Percentiles rank a stretch among this genome's conserved stretches.
phyloP scores from a whole-genome alignment of 2,888 invertebrate species.

The Empis livida region DNA sequence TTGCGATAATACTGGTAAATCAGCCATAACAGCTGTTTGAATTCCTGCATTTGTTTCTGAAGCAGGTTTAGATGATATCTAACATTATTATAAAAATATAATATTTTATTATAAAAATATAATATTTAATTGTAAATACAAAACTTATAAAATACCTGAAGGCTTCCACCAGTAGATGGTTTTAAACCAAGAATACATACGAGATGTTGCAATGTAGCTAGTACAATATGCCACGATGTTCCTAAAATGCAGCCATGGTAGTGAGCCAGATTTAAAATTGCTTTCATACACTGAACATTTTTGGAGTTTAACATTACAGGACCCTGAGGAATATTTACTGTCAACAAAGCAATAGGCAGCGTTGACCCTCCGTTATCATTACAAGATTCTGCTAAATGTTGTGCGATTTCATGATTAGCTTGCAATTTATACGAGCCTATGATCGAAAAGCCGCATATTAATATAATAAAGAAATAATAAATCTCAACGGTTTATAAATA shows the following conservation, averaged over 20 bases:
- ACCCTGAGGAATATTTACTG: conserved; percentile 47
- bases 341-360: conserved; percentile 69
- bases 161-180: conserved; percentile 85
- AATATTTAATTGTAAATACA: no score
- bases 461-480: background rate
- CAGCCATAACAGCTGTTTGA: conserved; percentile 93
- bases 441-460: background rate
- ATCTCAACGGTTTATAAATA: no score
- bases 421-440: background rate
- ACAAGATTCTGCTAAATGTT: conserved; percentile 35
- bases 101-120: background rate
- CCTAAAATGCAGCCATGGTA: conserved; percentile 85
- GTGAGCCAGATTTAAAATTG: conserved; percentile 77
- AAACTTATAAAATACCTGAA: conserved; percentile 39
- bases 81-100: background rate
- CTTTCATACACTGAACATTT: conserved; percentile 93
- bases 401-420: background rate
- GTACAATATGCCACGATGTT: conserved; percentile 89
- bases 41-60: conserved; percentile 70
- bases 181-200: conserved; percentile 94
- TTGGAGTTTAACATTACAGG: conserved; percentile 93
- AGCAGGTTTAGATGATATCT: conserved; percentile 60
- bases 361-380: conserved; percentile 88
- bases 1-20: conserved; percentile 78
- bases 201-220: conserved; percentile 84